Percentiles rank a stretch among this genome's conserved stretches.
Evolutionary conservation across 2,797 vertebrate genomes (phyloP).

Genomic region (Hoplostethus mediterraneus): DNA sequence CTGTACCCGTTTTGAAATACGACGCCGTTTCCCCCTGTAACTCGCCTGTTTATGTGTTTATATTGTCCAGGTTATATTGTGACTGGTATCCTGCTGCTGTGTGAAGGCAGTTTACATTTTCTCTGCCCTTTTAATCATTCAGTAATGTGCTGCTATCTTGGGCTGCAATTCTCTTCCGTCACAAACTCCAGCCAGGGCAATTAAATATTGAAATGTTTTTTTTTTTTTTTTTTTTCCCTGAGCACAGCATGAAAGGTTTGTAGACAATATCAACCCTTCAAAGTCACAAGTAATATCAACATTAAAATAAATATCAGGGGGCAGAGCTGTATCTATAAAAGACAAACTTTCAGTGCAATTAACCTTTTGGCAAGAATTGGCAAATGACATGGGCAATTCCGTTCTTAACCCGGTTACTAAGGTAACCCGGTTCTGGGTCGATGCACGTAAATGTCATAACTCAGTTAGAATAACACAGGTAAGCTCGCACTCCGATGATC

Average conservation of each 20-base stretch:
- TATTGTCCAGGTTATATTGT: conserved; percentile 23
- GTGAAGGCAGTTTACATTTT: conserved; percentile 66
- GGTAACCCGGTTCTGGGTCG: conserved; percentile 49
- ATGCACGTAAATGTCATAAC: conserved; percentile 49
- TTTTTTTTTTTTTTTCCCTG: conserved; percentile 50
- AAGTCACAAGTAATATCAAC: conserved; percentile 21
- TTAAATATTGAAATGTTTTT: conserved; percentile 79
- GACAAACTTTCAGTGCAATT: conserved; percentile 17
- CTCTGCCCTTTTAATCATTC: conserved; percentile 79
- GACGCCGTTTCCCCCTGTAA: not conserved
- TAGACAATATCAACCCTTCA: conserved; percentile 62
- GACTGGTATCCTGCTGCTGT: conserved; percentile 37
- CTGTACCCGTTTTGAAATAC: not conserved
- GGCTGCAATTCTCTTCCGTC: conserved; percentile 71
- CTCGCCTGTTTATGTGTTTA: conserved; percentile 29
- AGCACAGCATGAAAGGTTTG: conserved; percentile 61
- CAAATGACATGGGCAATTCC: conserved; percentile 31
- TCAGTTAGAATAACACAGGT: conserved; percentile 18
- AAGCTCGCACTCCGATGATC: conserved; percentile 51
- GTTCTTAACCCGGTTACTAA: conserved; percentile 42
- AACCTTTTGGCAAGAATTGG: conserved; percentile 34
- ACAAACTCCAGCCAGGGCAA: conserved; percentile 73
- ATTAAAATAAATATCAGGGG: not conserved
- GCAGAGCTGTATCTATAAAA: not conserved
- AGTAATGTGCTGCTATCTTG: conserved; percentile 81